Percentiles rank a stretch among this genome's conserved stretches.
Evolutionary conservation across 2,888 invertebrate genomes (phyloP).

Genomic region (Lordiphosa andalusiaca): DNA sequence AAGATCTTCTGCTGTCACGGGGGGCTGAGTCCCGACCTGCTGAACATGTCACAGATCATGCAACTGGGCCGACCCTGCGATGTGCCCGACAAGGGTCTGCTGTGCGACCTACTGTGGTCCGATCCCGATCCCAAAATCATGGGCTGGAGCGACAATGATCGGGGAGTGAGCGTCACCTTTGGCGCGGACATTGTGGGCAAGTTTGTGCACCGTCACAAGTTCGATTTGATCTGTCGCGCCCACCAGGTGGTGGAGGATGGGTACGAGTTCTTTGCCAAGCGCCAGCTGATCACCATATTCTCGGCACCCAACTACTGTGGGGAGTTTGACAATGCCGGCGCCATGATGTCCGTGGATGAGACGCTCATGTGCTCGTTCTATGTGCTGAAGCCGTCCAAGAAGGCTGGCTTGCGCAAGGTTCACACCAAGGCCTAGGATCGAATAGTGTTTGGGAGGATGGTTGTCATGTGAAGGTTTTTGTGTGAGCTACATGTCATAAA

Average conservation of each 20-base stretch:
- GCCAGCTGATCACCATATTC: slow-evolving; percentile 23
- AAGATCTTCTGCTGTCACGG: slow-evolving; percentile 16
- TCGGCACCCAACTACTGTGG: slow-evolving; percentile 21
- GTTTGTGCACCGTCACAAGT: slow-evolving; percentile 7
- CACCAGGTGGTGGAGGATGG: slow-evolving; percentile 27
- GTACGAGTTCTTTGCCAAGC: slow-evolving; percentile 25
- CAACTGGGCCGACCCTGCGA: slow-evolving; percentile 5
- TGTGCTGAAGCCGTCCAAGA: slow-evolving; percentile 49
- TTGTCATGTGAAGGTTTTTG: too few relatives aligned
- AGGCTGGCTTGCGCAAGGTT: slow-evolving; percentile 40
- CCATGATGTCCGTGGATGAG: slow-evolving; percentile 33
- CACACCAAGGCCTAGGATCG: slow-evolving; percentile 9
- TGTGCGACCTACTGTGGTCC: slow-evolving; percentile 13
- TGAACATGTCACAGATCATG: slow-evolving; percentile 6
- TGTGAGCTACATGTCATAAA: neutral
- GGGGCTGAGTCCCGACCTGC: slow-evolving; percentile 9
- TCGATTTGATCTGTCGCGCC: slow-evolving; percentile 17
- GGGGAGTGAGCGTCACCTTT: slow-evolving; percentile 15
- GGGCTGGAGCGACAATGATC: slow-evolving; percentile 14
- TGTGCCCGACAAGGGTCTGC: slow-evolving; percentile 9
- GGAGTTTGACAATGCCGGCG: slow-evolving; percentile 16
- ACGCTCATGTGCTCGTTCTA: slow-evolving; percentile 96
- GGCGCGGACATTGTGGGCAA: slow-evolving; percentile 13
- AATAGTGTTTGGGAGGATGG: neutral
- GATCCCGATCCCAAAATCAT: slow-evolving; percentile 5